phyloP scores from a whole-genome alignment of 2,888 invertebrate species.

The Sacculina carcini region DNA sequence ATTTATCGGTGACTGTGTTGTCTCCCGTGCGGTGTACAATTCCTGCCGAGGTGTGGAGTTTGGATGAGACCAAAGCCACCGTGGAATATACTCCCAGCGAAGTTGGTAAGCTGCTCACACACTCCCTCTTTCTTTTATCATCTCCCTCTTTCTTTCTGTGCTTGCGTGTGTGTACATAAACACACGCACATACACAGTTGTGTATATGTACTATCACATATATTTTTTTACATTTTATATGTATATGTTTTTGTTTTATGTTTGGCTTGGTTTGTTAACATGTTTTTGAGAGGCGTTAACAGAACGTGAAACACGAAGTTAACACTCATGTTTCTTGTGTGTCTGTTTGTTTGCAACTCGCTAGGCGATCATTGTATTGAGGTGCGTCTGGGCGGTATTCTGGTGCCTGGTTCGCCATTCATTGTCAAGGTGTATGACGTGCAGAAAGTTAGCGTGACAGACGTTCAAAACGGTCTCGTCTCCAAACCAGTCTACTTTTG shows the following conservation, averaged over 20 bases:
- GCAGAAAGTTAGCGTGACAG: slow-evolving; percentile 73
- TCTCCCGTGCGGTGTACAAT: slow-evolving; percentile 44
- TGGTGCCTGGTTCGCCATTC: slow-evolving; percentile 84
- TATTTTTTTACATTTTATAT: background rate
- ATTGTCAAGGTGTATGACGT: slow-evolving; percentile 87
- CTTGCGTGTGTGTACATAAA: too few species aligned
- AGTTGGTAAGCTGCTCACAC: slow-evolving; percentile 33
- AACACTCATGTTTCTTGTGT: too few species aligned
- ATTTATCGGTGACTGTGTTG: slow-evolving; percentile 49
- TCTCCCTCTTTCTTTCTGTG: too few species aligned
- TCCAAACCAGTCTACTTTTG: slow-evolving; percentile 82
- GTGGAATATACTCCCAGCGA: slow-evolving; percentile 51
- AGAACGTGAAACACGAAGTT: too few species aligned
- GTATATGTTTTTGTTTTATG: background rate
- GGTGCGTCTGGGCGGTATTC: slow-evolving; percentile 39
- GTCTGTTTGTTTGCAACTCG: background rate
- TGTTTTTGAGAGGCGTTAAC: too few species aligned
- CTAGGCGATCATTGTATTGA: slow-evolving; percentile 70
- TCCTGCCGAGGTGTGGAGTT: slow-evolving; percentile 25
- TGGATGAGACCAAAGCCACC: slow-evolving; percentile 21
- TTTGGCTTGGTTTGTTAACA: too few species aligned
- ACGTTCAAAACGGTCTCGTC: slow-evolving; percentile 66
- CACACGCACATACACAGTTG: background rate
- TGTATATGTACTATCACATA: background rate
- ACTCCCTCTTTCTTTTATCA: too few species aligned